These are phyloP conservation scores for Hippocampus mohnikei DNA, from an alignment of 2,113 vertebrate species.

Conservation along the genomic window DNA sequence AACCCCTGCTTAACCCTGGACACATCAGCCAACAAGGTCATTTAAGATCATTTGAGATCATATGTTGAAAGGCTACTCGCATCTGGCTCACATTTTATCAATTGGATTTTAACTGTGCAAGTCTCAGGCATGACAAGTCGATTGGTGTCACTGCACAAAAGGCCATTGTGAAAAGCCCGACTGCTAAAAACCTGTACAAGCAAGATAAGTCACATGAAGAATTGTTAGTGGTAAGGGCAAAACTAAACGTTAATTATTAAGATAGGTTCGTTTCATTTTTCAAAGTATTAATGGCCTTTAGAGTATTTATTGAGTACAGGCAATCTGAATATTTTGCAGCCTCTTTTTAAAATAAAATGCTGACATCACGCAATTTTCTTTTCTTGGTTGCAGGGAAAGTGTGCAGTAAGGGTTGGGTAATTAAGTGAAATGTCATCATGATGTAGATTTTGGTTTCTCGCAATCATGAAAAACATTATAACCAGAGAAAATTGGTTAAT, in stretches of 20 bases:
- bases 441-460: too few relatives aligned
- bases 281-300: background rate
- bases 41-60: conserved; percentile 65
- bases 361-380: background rate
- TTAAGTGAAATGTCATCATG: too few relatives aligned
- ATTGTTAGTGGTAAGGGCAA: background rate
- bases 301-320: background rate
- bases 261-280: background rate
- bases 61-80: conserved; percentile 50
- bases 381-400: background rate
- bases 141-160: conserved; percentile 15
- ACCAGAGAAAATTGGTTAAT: too few relatives aligned
- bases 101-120: conserved; percentile 22
- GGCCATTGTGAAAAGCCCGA: conserved; percentile 10
- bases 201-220: background rate
- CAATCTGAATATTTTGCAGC: background rate
- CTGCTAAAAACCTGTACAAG: background rate
- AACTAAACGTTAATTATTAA: background rate
- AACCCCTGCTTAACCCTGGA: conserved; percentile 65
- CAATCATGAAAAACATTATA: too few relatives aligned
- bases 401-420: background rate
- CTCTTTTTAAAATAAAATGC: background rate
- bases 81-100: conserved; percentile 53
- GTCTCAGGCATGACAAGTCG: conserved; percentile 23
- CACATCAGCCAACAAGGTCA: conserved; percentile 59